Evolutionary conservation across 2,797 vertebrate species (phyloP).

Genomic region (Tolypeutes matacus): DNA sequence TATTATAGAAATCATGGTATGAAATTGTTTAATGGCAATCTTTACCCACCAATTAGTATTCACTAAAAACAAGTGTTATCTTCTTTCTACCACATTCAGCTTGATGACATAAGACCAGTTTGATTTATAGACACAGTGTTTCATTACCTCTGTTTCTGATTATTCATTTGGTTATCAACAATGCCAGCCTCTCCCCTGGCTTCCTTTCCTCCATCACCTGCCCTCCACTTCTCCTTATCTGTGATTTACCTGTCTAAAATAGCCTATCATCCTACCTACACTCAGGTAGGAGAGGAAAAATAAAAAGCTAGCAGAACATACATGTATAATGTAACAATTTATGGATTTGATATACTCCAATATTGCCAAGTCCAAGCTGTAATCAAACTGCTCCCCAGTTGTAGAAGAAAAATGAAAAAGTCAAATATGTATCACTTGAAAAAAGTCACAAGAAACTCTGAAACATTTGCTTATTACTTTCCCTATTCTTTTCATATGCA

Average conservation of each 20-base stretch:
- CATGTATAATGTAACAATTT: background rate
- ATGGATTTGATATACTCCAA: background rate
- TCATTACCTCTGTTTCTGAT: background rate
- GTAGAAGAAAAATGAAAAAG: background rate
- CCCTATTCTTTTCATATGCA: background rate
- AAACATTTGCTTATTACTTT: background rate
- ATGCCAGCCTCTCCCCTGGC: background rate
- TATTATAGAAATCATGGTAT: background rate
- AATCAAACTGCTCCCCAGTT: background rate
- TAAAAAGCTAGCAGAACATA: background rate
- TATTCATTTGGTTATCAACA: background rate
- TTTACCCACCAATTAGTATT: background rate
- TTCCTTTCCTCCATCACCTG: background rate
- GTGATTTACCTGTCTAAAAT: background rate
- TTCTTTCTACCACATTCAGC: background rate
- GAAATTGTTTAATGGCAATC: background rate
- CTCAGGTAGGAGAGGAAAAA: background rate
- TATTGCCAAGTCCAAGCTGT: background rate
- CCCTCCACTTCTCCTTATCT: accelerated
- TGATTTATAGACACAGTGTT: background rate
- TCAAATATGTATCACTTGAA: background rate
- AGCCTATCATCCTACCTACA: background rate
- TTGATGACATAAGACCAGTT: background rate
- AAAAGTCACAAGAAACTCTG: background rate
- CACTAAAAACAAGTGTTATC: background rate